These are phyloP conservation scores for Larimichthys crocea DNA, from an alignment of 2,113 vertebrate species.

Conservation along the genomic window DNA sequence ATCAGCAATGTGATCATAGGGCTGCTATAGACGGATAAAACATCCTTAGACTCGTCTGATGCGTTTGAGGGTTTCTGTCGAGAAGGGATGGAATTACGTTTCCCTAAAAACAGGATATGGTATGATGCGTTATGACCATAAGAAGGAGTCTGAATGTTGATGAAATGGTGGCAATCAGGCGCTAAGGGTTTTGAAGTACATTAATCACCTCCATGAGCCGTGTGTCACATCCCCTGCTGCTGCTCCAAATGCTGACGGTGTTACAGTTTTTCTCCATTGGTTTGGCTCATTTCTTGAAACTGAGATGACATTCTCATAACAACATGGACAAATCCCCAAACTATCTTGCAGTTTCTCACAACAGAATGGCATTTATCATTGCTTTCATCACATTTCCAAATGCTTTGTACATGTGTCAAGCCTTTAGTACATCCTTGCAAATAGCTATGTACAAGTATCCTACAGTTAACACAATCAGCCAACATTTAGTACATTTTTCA, in stretches of 20 bases:
- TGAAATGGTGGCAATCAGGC: neutral
- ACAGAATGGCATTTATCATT: no score
- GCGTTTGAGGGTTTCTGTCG: neutral
- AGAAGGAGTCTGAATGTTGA: neutral
- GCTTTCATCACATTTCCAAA: no score
- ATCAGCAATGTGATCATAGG: slow-evolving; percentile 25
- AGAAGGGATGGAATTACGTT: neutral
- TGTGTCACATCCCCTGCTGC: neutral
- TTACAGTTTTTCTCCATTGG: no score
- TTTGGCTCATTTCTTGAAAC: no score
- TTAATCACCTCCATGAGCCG: neutral
- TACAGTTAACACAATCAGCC: no score
- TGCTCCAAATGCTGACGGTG: neutral
- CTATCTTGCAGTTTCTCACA: no score
- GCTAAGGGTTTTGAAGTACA: neutral
- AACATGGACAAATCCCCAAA: no score
- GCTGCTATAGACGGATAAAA: slow-evolving; percentile 13
- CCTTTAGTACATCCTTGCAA: no score
- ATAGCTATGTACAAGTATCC: no score
- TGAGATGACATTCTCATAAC: no score
- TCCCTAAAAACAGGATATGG: neutral
- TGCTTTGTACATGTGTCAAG: no score
- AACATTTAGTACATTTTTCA: no score
- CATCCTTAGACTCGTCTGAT: neutral
- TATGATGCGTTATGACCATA: neutral